These are phyloP conservation scores for Anthopleura sola DNA, from an alignment of 64 coral and sea anemone species.

Conservation along the genomic window DNA sequence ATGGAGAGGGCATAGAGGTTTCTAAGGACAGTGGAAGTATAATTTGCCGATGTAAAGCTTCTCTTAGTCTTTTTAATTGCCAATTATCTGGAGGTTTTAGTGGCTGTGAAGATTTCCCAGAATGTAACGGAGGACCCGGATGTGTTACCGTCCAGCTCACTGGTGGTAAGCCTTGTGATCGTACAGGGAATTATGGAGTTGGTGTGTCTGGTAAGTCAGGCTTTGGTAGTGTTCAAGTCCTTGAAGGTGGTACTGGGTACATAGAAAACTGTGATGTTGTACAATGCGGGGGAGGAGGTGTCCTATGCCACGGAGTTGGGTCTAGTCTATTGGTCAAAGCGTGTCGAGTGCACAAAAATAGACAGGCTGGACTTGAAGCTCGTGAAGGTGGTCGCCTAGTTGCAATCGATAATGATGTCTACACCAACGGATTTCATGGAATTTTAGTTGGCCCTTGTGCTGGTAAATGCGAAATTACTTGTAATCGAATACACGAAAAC, in stretches of 20 bases:
- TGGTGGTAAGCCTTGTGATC: constrained; percentile 38
- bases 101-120: constrained; percentile 67
- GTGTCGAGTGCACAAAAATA: constrained; percentile 46
- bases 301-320: constrained; percentile 20
- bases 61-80: constrained; percentile 27
- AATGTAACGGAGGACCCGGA: constrained; percentile 66
- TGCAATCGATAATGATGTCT: constrained; percentile 27
- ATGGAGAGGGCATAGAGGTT: constrained; percentile 49
- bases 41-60: not conserved
- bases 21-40: constrained; percentile 22
- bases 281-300: constrained; percentile 58
- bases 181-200: constrained; percentile 42
- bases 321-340: constrained; percentile 33
- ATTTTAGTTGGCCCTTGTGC: constrained; percentile 46
- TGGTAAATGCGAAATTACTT: constrained; percentile 28
- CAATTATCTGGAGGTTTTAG: constrained; percentile 47
- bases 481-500: constrained; percentile 62
- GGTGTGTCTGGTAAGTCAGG: constrained; percentile 46
- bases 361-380: constrained; percentile 49
- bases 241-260: not conserved
- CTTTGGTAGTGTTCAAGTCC: constrained; percentile 26
- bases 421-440: constrained; percentile 40
- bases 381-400: constrained; percentile 40
- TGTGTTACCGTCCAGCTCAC: constrained; percentile 34
- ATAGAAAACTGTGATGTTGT: constrained; percentile 63